phyloP scores from a whole-genome alignment of 2,113 vertebrate genomes.

The Stegostoma tigrinum region DNA sequence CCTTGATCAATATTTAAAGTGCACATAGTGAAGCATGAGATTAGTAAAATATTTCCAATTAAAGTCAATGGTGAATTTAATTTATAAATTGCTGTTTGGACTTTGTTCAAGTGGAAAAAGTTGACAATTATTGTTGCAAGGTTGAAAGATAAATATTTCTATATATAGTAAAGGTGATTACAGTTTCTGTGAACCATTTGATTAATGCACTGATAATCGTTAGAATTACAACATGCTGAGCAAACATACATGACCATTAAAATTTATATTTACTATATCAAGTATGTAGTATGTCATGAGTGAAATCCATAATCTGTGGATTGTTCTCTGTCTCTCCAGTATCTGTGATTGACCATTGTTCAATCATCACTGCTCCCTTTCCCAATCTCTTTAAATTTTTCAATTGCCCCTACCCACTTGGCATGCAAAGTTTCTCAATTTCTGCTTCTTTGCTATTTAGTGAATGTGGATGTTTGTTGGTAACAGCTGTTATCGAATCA shows the following conservation, averaged over 20 bases:
- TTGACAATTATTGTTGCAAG: slow-evolving; percentile 15
- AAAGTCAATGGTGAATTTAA: slow-evolving; percentile 27
- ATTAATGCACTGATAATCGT: slow-evolving; percentile 10
- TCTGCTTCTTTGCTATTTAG: too few species aligned
- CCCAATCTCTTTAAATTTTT: neutral
- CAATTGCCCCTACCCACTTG: neutral
- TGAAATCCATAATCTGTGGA: neutral
- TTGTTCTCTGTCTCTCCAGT: neutral
- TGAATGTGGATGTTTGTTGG: too few species aligned
- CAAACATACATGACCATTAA: neutral
- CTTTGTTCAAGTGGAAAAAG: slow-evolving; percentile 18
- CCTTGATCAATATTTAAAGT: slow-evolving; percentile 28
- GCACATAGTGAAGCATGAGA: neutral
- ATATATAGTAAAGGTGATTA: slow-evolving; percentile 14
- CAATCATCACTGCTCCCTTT: neutral
- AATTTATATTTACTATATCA: neutral
- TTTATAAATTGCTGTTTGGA: slow-evolving; percentile 26
- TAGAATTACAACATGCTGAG: neutral
- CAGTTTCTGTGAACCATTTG: neutral
- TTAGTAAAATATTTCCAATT: slow-evolving; percentile 33
- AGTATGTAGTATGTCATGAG: neutral
- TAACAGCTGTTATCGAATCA: too few species aligned
- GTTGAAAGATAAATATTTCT: slow-evolving; percentile 21
- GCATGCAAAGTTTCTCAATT: neutral
- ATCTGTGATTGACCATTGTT: neutral